Evolutionary conservation across 2,888 invertebrate species (phyloP), one percentile per base, ranked within the genome.

Genomic region (Autographa pulchrina): DNA sequence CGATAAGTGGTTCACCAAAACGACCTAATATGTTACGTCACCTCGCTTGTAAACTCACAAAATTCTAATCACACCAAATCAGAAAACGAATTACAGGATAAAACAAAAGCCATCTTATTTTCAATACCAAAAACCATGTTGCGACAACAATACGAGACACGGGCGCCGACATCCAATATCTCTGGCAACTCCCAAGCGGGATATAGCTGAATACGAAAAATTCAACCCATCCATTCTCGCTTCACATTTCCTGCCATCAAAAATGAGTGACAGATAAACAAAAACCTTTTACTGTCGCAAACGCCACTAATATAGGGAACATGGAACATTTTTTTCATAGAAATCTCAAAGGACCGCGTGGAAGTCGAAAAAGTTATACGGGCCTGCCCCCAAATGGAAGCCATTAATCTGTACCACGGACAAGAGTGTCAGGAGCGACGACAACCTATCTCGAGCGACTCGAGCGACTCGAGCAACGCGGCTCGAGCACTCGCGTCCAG

Each of bases 401-500:
- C 80, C 87, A 86, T 86, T 85, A 82, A 85, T 86, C 85, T 85
- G 70, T 18, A 65, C 72, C 71, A 68, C 48, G 70, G 78, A 81
- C 81, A 82, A 74, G 79, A 73, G 80, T 82, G 86, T 84, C 85
- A 83, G 65, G 72, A 66, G 70, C 74, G 83, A 63, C 77, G 86
- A 83, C 86, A 85, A 86, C 79, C 77, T 82, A 84, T 88, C 85
- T 84, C 69, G 64, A 65, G 43, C 25, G 25, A 25, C 25, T 25
- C 25, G 25, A 25, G 25, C 25, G 25, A 25, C 25, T 25, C 25
- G 25, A 25, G 25, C 25, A 25, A 25, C 25, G 25, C 2, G 25
- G 25, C 25, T 25, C 25, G 25, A 25, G 25, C 25, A 25, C 25
- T 25, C 25, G 25, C 62, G 65, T 38, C 59, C 78, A 62, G 68